Conservation (phyloP, 1,140 invertebrate genomes). For the Lethrus apterus region DNA sequence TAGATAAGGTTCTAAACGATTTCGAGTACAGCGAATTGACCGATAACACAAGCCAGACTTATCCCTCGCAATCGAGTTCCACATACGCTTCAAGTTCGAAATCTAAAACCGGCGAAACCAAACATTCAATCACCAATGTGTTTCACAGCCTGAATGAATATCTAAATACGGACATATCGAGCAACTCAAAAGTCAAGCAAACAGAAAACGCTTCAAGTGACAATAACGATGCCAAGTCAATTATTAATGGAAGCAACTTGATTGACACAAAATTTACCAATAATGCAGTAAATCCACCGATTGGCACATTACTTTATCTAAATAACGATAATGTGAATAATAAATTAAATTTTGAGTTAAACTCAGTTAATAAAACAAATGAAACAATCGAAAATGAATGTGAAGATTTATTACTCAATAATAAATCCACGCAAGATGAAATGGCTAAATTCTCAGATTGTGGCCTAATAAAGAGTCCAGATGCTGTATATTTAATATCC, state of each 20-base stretch:
- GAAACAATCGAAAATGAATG: background rate
- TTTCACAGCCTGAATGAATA: conserved; percentile 59
- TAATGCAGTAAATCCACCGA: background rate
- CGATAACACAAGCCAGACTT: conserved; percentile 7
- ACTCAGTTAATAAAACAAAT: background rate
- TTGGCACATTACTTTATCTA: too few species aligned
- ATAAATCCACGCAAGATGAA: too few species aligned
- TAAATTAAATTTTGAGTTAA: conserved; percentile 7
- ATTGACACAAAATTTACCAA: background rate
- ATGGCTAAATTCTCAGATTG: too few species aligned
- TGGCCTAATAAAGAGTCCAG: too few species aligned
- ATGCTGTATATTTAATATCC: background rate
- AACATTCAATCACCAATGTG: conserved; percentile 51
- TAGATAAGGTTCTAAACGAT: conserved; percentile 82
- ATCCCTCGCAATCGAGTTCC: conserved; percentile 3
- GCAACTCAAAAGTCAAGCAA: background rate
- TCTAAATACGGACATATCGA: conserved; percentile 44
- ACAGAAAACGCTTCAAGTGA: background rate
- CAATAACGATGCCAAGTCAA: background rate
- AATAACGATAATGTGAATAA: conserved; percentile 1
- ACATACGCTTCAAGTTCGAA: conserved; percentile 9
- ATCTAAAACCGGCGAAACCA: conserved; percentile 20
- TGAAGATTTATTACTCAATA: background rate
- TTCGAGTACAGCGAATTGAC: conserved; percentile 66
- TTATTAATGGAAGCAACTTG: conserved; percentile 1